Base-by-base conservation (phyloP, 2,113 vertebrate genomes). In the Tragelaphus scriptus region DNA sequence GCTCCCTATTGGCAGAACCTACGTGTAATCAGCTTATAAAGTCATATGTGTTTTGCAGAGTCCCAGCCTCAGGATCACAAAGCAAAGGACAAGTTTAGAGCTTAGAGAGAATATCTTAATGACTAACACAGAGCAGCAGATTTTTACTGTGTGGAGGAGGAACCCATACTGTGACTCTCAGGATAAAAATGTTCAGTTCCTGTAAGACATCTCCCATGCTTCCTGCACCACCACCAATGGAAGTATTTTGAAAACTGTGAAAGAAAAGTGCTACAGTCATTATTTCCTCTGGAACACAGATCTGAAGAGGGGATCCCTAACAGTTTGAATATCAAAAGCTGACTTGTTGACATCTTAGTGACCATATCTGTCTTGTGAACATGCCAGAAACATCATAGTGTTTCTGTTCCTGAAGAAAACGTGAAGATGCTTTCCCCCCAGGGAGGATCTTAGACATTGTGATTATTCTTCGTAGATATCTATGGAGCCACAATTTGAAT, bases 401-500 rank as follows among this genome's bases (percentile, higher is more conserved):
- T 95, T 94, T 97, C 85, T 84, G 36, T 79, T 92, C 44, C 88
- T 71, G 77, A 36, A 68, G 44, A 92, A 96, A 90, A 49, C 23
- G 14, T 91, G 47, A 90, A 13, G 40, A 47, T 40, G 28, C 58
- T 51, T 87, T n/a, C 90, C 63, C 90, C 61, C 10, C 53, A 96
- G 79, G 92, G 92, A 97, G 36, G 90, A 81, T 97, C 97, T 98
- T 97, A 95, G 68, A 80, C 80, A 96, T 92, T 97, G 85, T 95
- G 97, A 95, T 93, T 98, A 94, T 98, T 97, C 96, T 97, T 85
- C 94, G 95, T 56, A 98, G 97, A 92, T 97, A 96, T 98, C 98
- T 98, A 98, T 97, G 86, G 88, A 97, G 90, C 75, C 92, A 93
- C 97, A 96, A 97, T 97, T 98, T 98, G 92, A 98, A 98, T 97